Base-by-base conservation (phyloP, 2,113 vertebrate species). In the Phrynosoma platyrhinos region DNA sequence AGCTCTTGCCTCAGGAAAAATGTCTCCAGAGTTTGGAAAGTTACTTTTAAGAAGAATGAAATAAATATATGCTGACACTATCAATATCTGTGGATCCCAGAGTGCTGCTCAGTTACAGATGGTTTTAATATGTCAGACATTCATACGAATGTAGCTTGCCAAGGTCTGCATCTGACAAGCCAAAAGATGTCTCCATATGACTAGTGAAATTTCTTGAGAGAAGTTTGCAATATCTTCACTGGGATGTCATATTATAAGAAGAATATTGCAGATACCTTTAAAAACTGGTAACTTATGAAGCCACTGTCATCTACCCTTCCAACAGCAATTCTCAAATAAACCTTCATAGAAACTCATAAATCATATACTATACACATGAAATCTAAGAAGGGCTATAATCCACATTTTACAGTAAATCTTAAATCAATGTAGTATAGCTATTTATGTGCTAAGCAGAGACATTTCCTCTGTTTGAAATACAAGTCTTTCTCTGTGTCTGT, bases 291-390 rank as follows among this genome's bases (percentile, higher is more conserved):
- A 36, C 25, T 47, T 81, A 87, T 5, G 23, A 62, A 85, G 71
- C n/a, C 23, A 62, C 42, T 42, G 3, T 16, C 16, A 71, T 30
- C 18, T 8, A 27, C 64, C 53, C 14, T 68, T 23, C n/a, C 47
- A 88, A 69, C 27, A 92, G n/a, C 13, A 92, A 68, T 72, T 90
- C 14, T 66, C 76, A 80, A 47, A 47, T 87, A 83, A 92, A 87
- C 87, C 42, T 93, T 40, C 27, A 64, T 52, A n/a, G 0, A 83
- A 89, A 85, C 36, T 52, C 84, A 66, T 76, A 23, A 83, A 55
- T 83, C 55, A 52, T 79, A 88, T 4, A 0, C 36, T 90, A 10
- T 40, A 79, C 8, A 77, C n/a, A 21, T 14, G 78, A 25, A 68
- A 30, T 83, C 78, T 91, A 92, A 55, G 75, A 71, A 3, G 1